Percentiles rank a stretch among this genome's conserved stretches.
Evolutionary conservation across 2,797 vertebrate species (phyloP).

Genomic region (Aselliscus stoliczkanus): DNA sequence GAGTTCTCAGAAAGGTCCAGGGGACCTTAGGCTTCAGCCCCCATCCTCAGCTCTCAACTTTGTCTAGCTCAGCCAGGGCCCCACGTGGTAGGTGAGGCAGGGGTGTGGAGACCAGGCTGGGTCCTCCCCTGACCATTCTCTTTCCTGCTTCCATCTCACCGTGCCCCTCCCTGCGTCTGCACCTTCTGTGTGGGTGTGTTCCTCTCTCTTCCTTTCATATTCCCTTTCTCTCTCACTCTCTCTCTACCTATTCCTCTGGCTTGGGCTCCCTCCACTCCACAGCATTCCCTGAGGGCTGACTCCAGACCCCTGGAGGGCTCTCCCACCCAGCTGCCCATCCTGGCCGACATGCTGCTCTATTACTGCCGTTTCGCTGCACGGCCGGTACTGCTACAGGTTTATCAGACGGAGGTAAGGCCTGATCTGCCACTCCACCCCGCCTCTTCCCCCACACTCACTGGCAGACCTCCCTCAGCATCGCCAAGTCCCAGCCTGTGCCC

Average conservation of each 20-base stretch:
- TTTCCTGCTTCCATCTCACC: neutral
- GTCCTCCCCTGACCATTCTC: neutral
- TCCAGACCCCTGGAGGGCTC: conserved; percentile 79
- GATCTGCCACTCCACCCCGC: rapidly evolving
- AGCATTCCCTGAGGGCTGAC: conserved; percentile 90
- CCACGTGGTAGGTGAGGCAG: neutral
- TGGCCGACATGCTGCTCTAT: conserved; percentile 95
- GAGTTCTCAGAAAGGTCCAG: neutral
- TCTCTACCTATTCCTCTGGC: too few relatives aligned
- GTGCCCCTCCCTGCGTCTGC: neutral
- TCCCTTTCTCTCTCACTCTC: neutral
- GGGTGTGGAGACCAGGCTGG: rapidly evolving
- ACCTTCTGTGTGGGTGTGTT: neutral
- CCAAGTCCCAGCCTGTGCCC: neutral
- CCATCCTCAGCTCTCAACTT: neutral
- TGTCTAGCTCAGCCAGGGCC: neutral
- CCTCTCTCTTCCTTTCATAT: neutral
- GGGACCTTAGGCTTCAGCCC: neutral
- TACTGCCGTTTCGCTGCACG: conserved; percentile 92
- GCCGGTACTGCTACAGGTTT: conserved; percentile 92
- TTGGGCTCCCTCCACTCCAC: rapidly evolving
- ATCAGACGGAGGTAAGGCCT: conserved; percentile 91
- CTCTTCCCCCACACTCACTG: neutral
- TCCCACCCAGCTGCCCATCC: conserved; percentile 88
- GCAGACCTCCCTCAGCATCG: neutral